phyloP scores from a whole-genome alignment of 2,888 invertebrate genomes.

The Callinectes sapidus region DNA sequence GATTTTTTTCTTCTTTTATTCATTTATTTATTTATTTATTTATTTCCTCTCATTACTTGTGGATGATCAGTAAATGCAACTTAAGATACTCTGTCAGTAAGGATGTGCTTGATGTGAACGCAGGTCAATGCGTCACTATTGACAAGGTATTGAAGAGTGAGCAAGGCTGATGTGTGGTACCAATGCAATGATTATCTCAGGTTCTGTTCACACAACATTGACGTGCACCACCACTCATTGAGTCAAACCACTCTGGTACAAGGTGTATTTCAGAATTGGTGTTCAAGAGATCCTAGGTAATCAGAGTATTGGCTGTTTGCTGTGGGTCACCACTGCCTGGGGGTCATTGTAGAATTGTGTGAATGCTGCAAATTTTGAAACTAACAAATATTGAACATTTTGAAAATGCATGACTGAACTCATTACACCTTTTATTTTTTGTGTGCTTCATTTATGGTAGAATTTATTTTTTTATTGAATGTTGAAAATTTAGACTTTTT shows the following conservation, averaged over 20 bases:
- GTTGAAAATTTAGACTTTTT: neutral
- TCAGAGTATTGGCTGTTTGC: constrained; percentile 50
- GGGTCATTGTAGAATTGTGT: neutral
- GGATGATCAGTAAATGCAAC: constrained; percentile 34
- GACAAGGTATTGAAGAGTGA: constrained; percentile 34
- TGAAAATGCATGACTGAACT: constrained; percentile 46
- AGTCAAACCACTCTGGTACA: neutral
- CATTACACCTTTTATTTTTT: constrained; percentile 19
- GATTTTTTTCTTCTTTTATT: neutral
- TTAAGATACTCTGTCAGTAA: constrained; percentile 19
- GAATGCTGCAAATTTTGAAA: constrained; percentile 43
- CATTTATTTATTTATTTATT: neutral
- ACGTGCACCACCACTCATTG: neutral
- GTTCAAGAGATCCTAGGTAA: constrained; percentile 42
- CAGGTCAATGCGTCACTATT: constrained; percentile 7
- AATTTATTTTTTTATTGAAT: neutral
- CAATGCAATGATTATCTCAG: constrained; percentile 48
- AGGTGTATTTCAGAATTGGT: constrained; percentile 14
- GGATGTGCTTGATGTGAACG: constrained; percentile 10
- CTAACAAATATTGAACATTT: neutral
- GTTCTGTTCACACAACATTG: neutral
- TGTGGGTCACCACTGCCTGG: constrained; percentile 58
- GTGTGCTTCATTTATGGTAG: neutral
- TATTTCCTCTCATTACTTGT: constrained; percentile 28
- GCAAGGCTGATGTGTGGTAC: constrained; percentile 39